Percentiles rank a stretch among this genome's conserved stretches.
Evolutionary conservation across 2,797 vertebrate genomes (phyloP).

Genomic region (Coendou prehensilis): DNA sequence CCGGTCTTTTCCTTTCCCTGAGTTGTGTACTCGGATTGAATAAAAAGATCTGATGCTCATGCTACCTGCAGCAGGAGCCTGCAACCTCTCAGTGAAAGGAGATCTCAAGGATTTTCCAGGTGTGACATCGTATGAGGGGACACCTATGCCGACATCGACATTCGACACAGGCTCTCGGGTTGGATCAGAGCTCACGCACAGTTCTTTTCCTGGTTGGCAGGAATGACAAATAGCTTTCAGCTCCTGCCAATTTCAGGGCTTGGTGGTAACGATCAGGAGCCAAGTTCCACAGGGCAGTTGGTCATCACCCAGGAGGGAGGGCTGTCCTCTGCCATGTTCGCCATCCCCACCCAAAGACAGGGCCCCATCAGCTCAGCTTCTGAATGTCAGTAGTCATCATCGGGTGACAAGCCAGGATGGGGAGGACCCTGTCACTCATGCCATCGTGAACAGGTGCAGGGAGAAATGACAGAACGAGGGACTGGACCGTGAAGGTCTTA

Average conservation of each 20-base stretch:
- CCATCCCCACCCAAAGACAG: not conserved
- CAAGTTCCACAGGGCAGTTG: not conserved
- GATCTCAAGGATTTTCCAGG: not conserved
- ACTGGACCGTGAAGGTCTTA: not conserved
- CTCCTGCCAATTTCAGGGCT: not conserved
- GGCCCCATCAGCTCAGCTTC: not conserved
- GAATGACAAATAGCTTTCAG: not conserved
- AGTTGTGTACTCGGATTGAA: not conserved
- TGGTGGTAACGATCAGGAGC: fast-evolving
- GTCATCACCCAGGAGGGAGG: fast-evolving
- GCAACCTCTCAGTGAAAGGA: not conserved
- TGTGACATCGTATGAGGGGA: not conserved
- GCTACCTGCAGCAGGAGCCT: fast-evolving
- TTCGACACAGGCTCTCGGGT: fast-evolving
- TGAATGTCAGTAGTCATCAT: not conserved
- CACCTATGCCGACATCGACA: fast-evolving
- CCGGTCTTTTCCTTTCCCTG: fast-evolving
- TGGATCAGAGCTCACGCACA: not conserved
- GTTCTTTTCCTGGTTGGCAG: not conserved
- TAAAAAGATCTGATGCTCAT: no score
- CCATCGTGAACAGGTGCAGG: not conserved
- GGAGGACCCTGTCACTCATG: fast-evolving
- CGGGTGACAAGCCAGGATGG: not conserved
- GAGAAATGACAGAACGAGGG: not conserved
- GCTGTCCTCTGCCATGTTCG: not conserved